Conservation (phyloP, 2,113 vertebrate genomes). For the Gymnocephalus cernua region DNA sequence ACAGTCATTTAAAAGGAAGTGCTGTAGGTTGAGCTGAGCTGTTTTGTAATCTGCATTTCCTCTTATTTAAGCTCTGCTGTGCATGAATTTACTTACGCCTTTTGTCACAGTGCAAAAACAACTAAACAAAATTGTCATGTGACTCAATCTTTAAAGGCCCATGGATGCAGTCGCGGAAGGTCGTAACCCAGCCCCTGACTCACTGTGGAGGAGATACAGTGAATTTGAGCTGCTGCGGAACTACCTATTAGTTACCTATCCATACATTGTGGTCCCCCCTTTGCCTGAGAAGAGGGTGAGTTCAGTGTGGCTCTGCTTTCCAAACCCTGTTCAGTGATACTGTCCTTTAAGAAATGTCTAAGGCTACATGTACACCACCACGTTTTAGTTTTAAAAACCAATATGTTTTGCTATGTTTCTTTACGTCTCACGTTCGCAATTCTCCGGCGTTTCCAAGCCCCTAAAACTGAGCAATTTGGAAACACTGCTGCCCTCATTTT, state of each 20-base stretch:
- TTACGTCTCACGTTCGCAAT: too few relatives aligned
- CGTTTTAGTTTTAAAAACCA: too few relatives aligned
- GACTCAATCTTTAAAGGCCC: constrained; percentile 77
- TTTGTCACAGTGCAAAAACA: neutral
- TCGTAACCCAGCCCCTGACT: constrained; percentile 89
- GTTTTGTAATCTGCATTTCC: neutral
- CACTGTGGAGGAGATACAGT: constrained; percentile 96
- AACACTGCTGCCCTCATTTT: too few relatives aligned
- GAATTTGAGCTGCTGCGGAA: constrained; percentile 95
- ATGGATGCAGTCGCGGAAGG: constrained; percentile 87
- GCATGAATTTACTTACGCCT: neutral
- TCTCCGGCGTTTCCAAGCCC: too few relatives aligned
- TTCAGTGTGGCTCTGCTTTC: neutral
- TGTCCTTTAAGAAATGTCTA: neutral
- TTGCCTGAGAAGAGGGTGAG: constrained; percentile 97
- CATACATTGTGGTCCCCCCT: constrained; percentile 92
- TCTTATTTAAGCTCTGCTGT: neutral
- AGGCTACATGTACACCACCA: too few relatives aligned
- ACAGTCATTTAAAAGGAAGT: neutral
- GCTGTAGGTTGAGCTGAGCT: neutral
- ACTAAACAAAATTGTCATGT: neutral
- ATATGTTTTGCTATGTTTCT: too few relatives aligned
- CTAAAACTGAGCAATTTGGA: too few relatives aligned
- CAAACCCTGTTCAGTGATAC: neutral
- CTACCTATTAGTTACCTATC: constrained; percentile 91